Base-by-base conservation (phyloP, 2,888 invertebrate genomes). In the Tolmerus cingulatus region DNA sequence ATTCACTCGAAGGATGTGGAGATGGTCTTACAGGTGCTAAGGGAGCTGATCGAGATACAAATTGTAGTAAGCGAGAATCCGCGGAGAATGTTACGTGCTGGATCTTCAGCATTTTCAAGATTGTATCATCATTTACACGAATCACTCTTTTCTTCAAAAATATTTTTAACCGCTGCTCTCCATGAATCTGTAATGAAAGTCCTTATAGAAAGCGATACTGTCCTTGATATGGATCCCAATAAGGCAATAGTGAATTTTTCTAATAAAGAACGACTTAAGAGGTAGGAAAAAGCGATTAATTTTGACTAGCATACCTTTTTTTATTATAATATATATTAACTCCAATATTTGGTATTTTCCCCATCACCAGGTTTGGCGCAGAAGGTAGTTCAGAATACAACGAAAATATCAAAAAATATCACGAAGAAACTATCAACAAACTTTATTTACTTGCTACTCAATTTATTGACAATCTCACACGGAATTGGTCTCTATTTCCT, bases 111-210 rank as follows among this genome's bases (percentile, higher is more conserved):
- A 3, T 97, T 99, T 91, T 95, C 97, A 16, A 94, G 96, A 14
- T 94, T 98, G 74, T 99, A 98, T 93, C 96, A 96, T 74, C 95
- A 97, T 86, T 96, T 98, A 91, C 96, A 97, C 85, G 99, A 99
- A 91, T 96, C 96, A 0, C 95, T 98, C 90, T 96, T 97, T 90
- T 96, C 98, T 0, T 97, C 98, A 0, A 97, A 98, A 90, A 95
- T 98, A 90, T 99, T 99, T 93, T 94, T 99, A 30, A 96, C 98
- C 2, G 97, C 98, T 1, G 97, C 98, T 0, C 94, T 99, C 14
- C 97, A 98, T 92, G 96, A 96, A 76, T 98, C 99, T 0, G 96
- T 99, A 82, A 96, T 98, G 95, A 95, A 96, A 86, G 95, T 99
- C 76, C 94, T 99, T 57, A 97, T 97, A 92, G 97, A 97, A 90